Evolutionary conservation across 1,140 invertebrate species (phyloP).

Genomic region (Dreissena rostriformis): DNA sequence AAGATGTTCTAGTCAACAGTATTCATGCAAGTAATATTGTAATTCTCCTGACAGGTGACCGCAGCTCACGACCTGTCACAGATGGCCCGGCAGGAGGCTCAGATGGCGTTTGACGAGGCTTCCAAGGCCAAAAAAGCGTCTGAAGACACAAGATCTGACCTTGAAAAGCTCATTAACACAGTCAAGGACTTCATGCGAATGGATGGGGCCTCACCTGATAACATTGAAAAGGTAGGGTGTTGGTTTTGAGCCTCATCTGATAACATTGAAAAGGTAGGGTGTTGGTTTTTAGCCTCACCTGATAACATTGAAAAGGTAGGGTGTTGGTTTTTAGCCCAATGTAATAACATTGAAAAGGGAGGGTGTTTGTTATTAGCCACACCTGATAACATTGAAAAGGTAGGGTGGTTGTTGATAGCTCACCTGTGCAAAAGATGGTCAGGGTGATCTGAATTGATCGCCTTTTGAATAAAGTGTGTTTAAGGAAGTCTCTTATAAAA

Average conservation of each 20-base stretch:
- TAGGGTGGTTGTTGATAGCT: too few relatives aligned
- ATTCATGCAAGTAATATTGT: too few relatives aligned
- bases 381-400: too few relatives aligned
- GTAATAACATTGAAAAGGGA: conserved; percentile 86
- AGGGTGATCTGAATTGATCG: too few relatives aligned
- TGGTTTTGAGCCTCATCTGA: conserved; percentile 79
- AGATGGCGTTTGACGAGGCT: conserved; percentile 85
- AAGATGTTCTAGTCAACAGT: conserved; percentile 82
- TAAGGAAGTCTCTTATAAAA: too few relatives aligned
- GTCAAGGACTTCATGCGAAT: conserved; percentile 90
- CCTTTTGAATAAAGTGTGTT: too few relatives aligned
- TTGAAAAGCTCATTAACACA: conserved; percentile 85
- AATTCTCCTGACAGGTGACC: conserved; percentile 82
- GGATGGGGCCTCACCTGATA: conserved; percentile 89
- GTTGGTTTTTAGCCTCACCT: too few relatives aligned
- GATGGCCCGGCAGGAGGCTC: conserved; percentile 84
- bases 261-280: conserved; percentile 85
- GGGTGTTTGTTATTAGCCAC: too few relatives aligned
- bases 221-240: conserved; percentile 84
- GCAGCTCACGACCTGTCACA: conserved; percentile 84
- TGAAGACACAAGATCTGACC: conserved; percentile 82
- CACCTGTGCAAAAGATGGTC: too few relatives aligned
- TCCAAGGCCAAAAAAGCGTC: conserved; percentile 84
- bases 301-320: conserved; percentile 86
- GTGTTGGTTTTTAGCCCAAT: too few relatives aligned